Evolutionary conservation across 2,888 invertebrate genomes (phyloP).

Genomic region (Bellardia bayeri): DNA sequence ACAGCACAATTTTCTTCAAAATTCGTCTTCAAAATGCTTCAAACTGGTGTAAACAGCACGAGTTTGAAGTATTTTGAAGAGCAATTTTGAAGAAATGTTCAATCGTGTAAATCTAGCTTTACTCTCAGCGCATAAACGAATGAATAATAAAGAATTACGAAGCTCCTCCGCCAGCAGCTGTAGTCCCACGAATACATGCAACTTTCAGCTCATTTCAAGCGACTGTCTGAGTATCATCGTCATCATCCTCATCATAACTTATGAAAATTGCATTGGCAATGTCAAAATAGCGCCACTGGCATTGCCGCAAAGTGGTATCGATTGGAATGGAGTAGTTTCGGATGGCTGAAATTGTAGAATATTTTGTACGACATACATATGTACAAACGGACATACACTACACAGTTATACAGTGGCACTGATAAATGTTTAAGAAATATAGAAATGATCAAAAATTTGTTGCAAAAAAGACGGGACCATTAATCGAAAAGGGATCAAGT

Average conservation of each 20-base stretch:
- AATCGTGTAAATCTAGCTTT: too few species aligned
- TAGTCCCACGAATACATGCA: constrained; percentile 19
- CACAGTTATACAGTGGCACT: neutral
- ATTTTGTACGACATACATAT: neutral
- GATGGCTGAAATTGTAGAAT: neutral
- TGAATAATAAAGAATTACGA: constrained; percentile 53
- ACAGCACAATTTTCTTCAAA: too few species aligned
- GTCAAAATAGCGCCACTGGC: constrained; percentile 51
- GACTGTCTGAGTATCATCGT: neutral
- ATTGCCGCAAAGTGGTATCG: neutral
- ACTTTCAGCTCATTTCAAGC: neutral
- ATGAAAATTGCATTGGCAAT: constrained; percentile 36
- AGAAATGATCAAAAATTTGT: too few species aligned
- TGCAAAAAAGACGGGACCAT: too few species aligned
- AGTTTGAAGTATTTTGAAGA: too few species aligned
- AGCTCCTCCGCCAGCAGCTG: constrained; percentile 3
- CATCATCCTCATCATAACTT: constrained; percentile 37
- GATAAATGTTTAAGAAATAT: neutral
- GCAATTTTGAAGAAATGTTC: too few species aligned
- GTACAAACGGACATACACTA: neutral
- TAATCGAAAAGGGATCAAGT: too few species aligned
- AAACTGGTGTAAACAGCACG: too few species aligned
- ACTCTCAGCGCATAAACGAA: neutral
- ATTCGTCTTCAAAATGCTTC: too few species aligned
- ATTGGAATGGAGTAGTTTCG: neutral